These are phyloP conservation scores for Takifugu bimaculatus DNA, from an alignment of 2,113 vertebrate species.

Conservation along the genomic window DNA sequence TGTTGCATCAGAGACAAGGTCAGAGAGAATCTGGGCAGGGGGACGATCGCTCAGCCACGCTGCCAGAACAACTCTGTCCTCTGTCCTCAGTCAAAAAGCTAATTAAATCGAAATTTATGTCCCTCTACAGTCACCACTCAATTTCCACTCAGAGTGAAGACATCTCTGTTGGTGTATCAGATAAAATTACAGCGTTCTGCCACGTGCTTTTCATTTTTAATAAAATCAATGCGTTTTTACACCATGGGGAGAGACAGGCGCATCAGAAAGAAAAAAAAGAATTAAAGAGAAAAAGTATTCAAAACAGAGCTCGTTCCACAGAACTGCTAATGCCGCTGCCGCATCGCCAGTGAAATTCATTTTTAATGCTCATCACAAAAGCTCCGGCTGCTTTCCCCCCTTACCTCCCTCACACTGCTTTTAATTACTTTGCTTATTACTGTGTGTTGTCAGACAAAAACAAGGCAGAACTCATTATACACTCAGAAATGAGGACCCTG, in stretches of 20 bases:
- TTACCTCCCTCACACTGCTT: conserved; percentile 44
- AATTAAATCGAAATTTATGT: conserved; percentile 73
- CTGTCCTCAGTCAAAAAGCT: conserved; percentile 56
- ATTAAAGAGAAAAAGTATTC: conserved; percentile 25
- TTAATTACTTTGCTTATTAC: conserved; percentile 80
- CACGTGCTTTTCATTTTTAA: conserved; percentile 41
- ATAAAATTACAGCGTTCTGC: conserved; percentile 15
- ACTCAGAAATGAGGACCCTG: conserved; percentile 70
- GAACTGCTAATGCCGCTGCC: conserved; percentile 39
- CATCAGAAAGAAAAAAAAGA: conserved; percentile 19
- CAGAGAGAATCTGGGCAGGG: conserved; percentile 58
- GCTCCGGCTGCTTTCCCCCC: conserved; percentile 29
- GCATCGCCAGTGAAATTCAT: conserved; percentile 55
- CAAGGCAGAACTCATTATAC: conserved; percentile 77
- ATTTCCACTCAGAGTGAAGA: conserved; percentile 26
- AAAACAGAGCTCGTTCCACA: conserved; percentile 47
- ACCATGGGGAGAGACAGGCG: conserved; percentile 25
- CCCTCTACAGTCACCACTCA: conserved; percentile 9
- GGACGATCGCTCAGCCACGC: conserved; percentile 60
- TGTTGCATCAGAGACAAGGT: conserved; percentile 55
- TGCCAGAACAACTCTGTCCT: conserved; percentile 51
- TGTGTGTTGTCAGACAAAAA: conserved; percentile 70
- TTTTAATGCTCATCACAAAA: conserved; percentile 58
- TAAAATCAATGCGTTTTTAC: conserved; percentile 44
- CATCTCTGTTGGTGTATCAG: conserved; percentile 17